These are phyloP conservation scores for Trachops cirrhosus DNA, from an alignment of 2,797 vertebrate genomes.

Conservation along the genomic window DNA sequence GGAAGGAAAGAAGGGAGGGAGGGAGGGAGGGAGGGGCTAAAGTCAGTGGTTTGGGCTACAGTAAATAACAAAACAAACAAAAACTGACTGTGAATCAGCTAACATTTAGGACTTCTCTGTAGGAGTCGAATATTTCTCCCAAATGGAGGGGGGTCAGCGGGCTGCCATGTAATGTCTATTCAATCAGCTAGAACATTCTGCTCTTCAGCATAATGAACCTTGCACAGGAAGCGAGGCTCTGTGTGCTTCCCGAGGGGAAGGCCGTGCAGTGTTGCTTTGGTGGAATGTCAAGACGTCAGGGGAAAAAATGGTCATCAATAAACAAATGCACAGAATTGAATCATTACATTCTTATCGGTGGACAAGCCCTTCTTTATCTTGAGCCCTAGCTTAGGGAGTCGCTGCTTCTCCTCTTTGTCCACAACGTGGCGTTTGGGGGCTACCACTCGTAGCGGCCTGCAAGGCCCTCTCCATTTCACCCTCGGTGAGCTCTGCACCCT, in stretches of 20 bases:
- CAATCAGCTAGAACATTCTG: constrained; percentile 55
- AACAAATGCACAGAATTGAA: constrained; percentile 56
- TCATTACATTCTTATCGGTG: constrained; percentile 14
- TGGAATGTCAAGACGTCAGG: constrained; percentile 61
- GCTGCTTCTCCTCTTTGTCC: constrained; percentile 29
- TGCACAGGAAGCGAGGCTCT: constrained; percentile 34
- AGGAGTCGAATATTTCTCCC: constrained; percentile 45
- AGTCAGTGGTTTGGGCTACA: not conserved
- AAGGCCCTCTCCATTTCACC: not conserved
- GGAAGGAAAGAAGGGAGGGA: not conserved
- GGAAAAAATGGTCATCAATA: constrained; percentile 31
- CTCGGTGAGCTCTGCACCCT: not conserved
- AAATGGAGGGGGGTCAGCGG: not conserved
- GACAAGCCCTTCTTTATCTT: constrained; percentile 49
- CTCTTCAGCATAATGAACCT: constrained; percentile 26
- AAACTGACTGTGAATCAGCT: not conserved
- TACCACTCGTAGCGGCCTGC: not conserved
- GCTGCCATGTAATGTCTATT: constrained; percentile 4
- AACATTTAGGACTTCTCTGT: constrained; percentile 50
- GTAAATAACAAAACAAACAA: not conserved
- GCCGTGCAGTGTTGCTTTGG: not conserved
- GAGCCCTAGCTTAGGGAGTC: not conserved
- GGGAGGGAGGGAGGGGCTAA: not conserved
- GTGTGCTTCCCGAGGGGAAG: not conserved
- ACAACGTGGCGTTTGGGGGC: not conserved